Conservation (phyloP, 2,797 vertebrate genomes). For the Tapera naevia region DNA sequence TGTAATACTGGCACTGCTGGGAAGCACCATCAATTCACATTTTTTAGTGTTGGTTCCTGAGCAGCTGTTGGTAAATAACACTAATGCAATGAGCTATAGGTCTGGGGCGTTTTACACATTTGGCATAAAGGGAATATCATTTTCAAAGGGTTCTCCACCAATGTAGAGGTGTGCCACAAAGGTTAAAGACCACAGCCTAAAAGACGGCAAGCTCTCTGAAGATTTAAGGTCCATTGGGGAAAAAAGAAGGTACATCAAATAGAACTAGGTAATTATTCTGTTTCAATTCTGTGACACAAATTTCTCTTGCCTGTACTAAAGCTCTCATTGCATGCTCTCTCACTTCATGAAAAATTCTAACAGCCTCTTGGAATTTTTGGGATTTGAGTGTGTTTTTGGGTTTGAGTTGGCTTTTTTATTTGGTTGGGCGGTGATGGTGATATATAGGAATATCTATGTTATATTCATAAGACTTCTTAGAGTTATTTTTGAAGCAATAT, state of each 20-base stretch:
- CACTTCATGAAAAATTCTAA: not conserved
- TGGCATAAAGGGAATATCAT: not conserved
- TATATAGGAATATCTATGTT: not conserved
- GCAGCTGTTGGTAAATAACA: not conserved
- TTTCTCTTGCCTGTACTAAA: not conserved
- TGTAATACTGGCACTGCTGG: not conserved
- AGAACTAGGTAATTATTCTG: not conserved
- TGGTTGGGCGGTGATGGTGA: not conserved
- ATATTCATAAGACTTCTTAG: not conserved
- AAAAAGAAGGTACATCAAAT: not conserved
- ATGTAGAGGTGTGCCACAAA: not conserved
- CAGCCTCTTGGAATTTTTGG: not conserved
- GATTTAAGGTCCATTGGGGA: not conserved
- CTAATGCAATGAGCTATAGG: rapidly evolving
- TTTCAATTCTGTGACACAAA: not conserved
- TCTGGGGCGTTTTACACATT: not conserved
- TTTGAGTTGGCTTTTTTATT: not conserved
- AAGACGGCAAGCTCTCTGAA: not conserved
- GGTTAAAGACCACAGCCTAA: not conserved
- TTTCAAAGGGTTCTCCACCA: not conserved
- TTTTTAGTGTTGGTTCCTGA: not conserved
- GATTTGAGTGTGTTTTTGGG: not conserved
- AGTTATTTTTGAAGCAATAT: not conserved
- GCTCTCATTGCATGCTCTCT: not conserved
- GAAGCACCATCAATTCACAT: not conserved